Evolutionary conservation across 2,113 vertebrate genomes (phyloP).

Genomic region (Elephantulus edwardii): DNA sequence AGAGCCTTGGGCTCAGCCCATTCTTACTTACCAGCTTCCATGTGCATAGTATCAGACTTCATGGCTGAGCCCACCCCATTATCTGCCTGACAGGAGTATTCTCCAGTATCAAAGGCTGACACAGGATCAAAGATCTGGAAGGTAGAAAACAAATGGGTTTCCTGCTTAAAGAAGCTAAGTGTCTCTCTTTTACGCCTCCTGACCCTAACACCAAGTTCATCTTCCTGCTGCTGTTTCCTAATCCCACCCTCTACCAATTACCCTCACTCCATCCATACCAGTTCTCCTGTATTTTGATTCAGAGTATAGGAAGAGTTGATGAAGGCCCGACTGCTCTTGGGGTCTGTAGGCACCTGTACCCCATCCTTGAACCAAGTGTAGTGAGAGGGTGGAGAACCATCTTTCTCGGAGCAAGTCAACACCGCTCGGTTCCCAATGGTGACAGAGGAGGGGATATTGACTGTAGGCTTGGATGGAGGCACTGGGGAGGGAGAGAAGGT

Average conservation of each 20-base stretch:
- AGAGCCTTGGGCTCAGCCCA: not conserved
- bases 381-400: constrained; percentile 88
- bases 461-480: constrained; percentile 83
- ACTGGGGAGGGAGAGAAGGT: constrained; percentile 63
- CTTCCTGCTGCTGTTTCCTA: not conserved
- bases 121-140: constrained; percentile 88
- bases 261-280: constrained; percentile 82
- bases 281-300: constrained; percentile 85
- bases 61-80: constrained; percentile 86
- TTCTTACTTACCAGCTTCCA: constrained; percentile 92
- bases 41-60: constrained; percentile 77
- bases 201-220: not conserved
- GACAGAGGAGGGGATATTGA: constrained; percentile 87
- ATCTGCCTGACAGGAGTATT: constrained; percentile 89
- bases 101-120: constrained; percentile 87
- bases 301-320: constrained; percentile 91
- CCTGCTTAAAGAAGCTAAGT: accelerated
- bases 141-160: accelerated
- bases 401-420: constrained; percentile 89
- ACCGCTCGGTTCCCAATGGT: constrained; percentile 88
- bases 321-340: constrained; percentile 86
- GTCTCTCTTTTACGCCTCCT: not conserved
- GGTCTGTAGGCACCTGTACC: constrained; percentile 85
- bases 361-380: constrained; percentile 91
- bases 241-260: not conserved